Conservation (phyloP, 1,140 invertebrate species). For the Mycetomoellerius zeteki region DNA sequence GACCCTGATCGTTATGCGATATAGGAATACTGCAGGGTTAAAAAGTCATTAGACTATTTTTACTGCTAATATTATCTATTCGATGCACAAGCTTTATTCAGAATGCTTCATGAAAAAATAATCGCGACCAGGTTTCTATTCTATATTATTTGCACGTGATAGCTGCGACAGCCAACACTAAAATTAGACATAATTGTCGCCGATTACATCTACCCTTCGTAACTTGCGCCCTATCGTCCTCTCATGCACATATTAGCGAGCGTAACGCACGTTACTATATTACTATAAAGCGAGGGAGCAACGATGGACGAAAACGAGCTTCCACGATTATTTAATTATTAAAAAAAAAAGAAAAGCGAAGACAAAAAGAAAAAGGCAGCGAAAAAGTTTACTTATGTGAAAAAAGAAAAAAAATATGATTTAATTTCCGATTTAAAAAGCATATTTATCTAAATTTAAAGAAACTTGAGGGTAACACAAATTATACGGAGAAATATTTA, state of each 20-base stretch:
- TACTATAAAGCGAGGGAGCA: not conserved
- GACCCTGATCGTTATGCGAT: not conserved
- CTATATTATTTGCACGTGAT: constrained; percentile 67
- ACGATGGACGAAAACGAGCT: constrained; percentile 1
- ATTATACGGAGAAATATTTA: constrained; percentile 6
- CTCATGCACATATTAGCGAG: constrained; percentile 51
- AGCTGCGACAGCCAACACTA: constrained; percentile 71
- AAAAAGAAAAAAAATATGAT: not conserved
- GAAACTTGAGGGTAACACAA: not conserved
- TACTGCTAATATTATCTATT: not conserved
- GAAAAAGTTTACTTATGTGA: not conserved
- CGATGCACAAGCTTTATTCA: constrained; percentile 9
- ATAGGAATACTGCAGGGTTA: not conserved
- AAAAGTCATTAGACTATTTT: constrained; percentile 21
- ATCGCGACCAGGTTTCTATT: constrained; percentile 50
- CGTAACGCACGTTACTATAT: constrained; percentile 1
- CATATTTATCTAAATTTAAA: not conserved
- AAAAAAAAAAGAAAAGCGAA: not conserved
- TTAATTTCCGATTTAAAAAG: not conserved
- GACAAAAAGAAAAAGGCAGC: not conserved
- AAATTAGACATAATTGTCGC: constrained; percentile 83
- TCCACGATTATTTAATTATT: constrained; percentile 13
- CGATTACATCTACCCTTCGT: constrained; percentile 82
- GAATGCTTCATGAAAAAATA: constrained; percentile 65
- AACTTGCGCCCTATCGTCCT: constrained; percentile 46